A percentile compares a stretch with the other conserved stretches of the same genome.
Evolutionary conservation across 2,113 vertebrate species (phyloP).

Genomic region (Brienomyrus longianalis): DNA sequence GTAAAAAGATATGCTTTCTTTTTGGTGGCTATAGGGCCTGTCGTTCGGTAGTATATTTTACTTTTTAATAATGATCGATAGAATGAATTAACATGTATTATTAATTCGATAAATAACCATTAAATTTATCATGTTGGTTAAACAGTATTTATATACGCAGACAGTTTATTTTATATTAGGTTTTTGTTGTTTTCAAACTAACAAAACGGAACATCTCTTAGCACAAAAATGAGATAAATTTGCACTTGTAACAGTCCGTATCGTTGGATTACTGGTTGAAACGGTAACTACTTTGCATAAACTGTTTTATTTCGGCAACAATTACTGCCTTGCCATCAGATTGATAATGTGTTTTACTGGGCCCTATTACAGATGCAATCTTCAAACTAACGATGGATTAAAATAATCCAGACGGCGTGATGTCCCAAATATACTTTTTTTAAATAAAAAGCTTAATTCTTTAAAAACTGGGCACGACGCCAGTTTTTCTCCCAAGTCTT

Average conservation of each 20-base stretch:
- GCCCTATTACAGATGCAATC: background rate
- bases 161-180: too few species aligned
- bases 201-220: background rate
- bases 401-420: background rate
- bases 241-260: background rate
- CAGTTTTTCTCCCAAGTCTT: too few species aligned
- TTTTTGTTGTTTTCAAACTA: background rate
- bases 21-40: background rate
- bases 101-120: background rate
- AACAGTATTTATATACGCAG: background rate
- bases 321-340: background rate
- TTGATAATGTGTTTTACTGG: background rate
- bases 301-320: background rate
- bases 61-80: background rate
- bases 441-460: background rate
- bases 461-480: background rate
- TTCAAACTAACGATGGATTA: background rate
- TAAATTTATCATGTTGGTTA: background rate
- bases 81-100: background rate
- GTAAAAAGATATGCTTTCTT: background rate
- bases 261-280: background rate
- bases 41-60: background rate
- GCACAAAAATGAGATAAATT: background rate
- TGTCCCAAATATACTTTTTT: background rate
- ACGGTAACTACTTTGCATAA: background rate